These are phyloP conservation scores for Kryptolebias marmoratus DNA, from an alignment of 2,113 vertebrate genomes.

Conservation along the genomic window DNA sequence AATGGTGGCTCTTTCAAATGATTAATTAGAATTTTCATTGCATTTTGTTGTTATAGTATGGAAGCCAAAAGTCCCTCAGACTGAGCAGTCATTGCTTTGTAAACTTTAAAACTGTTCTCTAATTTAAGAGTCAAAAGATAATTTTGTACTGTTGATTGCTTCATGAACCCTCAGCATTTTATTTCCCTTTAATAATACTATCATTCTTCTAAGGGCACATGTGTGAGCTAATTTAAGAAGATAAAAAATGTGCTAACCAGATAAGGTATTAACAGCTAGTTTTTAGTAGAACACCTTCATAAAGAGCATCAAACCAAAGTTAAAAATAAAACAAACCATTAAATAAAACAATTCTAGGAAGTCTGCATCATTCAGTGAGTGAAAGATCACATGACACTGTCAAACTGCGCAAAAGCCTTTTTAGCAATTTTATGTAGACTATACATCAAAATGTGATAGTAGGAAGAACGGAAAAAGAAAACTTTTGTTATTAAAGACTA, in stretches of 20 bases:
- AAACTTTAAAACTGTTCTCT: conserved; percentile 28
- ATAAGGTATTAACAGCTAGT: conserved; percentile 22
- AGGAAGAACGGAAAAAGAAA: too few relatives aligned
- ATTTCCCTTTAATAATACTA: conserved; percentile 48
- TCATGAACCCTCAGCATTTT: conserved; percentile 28
- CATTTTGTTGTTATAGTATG: conserved; percentile 9
- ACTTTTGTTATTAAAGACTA: too few relatives aligned
- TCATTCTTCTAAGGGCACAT: conserved; percentile 20
- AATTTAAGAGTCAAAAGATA: conserved; percentile 39
- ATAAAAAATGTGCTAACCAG: conserved; percentile 30
- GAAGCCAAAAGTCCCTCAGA: conserved; percentile 8
- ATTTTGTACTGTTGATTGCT: conserved; percentile 34
- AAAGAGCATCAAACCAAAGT: background rate
- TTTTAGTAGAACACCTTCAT: background rate
- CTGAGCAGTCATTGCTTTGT: conserved; percentile 14
- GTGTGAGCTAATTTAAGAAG: conserved; percentile 26
- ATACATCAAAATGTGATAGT: too few relatives aligned
- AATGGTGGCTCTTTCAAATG: conserved; percentile 9
- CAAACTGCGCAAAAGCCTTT: too few relatives aligned
- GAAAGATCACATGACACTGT: too few relatives aligned
- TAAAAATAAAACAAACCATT: conserved; percentile 13
- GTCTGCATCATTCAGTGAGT: too few relatives aligned
- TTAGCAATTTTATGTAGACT: background rate
- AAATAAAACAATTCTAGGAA: background rate
- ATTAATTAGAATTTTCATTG: conserved; percentile 26